phyloP scores from a whole-genome alignment of 2,113 vertebrate species.

The Apteryx mantelli region DNA sequence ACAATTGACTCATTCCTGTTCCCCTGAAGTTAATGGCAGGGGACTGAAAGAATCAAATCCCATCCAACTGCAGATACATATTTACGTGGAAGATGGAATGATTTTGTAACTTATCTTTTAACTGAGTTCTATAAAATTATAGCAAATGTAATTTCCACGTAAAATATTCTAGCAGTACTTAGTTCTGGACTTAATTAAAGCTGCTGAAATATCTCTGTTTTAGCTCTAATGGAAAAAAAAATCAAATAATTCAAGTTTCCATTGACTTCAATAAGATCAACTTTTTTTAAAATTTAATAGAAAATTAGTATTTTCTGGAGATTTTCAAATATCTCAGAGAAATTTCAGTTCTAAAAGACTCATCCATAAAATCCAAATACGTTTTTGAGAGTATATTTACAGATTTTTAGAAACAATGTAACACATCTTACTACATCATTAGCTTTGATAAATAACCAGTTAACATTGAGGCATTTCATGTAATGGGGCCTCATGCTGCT shows the following conservation, averaged over 20 bases:
- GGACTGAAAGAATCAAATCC: background rate
- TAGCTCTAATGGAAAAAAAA: background rate
- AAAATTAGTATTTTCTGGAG: background rate
- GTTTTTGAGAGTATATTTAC: background rate
- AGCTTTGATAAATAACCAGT: background rate
- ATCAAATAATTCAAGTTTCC: background rate
- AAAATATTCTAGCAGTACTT: background rate
- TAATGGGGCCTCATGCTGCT: background rate
- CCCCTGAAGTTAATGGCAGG: background rate
- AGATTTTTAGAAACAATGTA: background rate
- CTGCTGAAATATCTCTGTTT: background rate
- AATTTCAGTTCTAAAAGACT: background rate
- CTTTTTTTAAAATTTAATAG: background rate
- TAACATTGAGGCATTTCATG: background rate
- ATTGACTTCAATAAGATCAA: background rate
- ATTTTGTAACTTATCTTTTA: background rate
- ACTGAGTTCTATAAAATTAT: background rate
- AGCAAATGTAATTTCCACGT: background rate
- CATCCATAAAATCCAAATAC: background rate
- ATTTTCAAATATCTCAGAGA: background rate
- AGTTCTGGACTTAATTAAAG: background rate
- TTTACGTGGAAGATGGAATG: background rate
- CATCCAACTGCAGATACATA: background rate
- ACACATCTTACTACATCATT: background rate
- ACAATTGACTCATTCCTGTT: background rate